Conservation (phyloP, 2,888 invertebrate species). For the Nymphalis c-album region DNA sequence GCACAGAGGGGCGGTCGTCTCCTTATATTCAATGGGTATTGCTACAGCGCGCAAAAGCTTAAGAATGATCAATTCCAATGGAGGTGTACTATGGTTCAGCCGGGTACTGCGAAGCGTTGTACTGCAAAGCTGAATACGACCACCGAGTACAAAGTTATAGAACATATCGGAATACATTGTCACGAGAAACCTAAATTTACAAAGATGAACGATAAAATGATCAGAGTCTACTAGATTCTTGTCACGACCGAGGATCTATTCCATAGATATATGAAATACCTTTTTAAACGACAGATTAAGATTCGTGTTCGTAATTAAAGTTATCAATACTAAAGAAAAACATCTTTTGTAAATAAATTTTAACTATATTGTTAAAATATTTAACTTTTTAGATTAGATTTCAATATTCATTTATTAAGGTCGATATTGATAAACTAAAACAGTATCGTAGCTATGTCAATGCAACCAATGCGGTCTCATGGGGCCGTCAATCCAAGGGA, state of each 20-base stretch:
- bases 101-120: constrained; percentile 55
- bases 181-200: constrained; percentile 56
- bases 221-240: constrained; percentile 23
- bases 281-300: no score
- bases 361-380: no score
- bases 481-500: no score
- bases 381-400: no score
- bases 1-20: constrained; percentile 61
- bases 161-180: constrained; percentile 45
- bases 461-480: no score
- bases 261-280: no score
- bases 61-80: constrained; percentile 50
- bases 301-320: no score
- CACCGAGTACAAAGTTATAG: constrained; percentile 46
- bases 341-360: no score
- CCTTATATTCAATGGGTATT: constrained; percentile 56
- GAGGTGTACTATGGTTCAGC: constrained; percentile 61
- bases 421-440: no score
- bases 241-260: neutral
- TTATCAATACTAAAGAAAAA: no score
- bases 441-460: no score
- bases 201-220: constrained; percentile 33
- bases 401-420: no score
- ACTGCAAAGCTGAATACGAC: constrained; percentile 56
- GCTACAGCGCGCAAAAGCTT: constrained; percentile 49